Percentiles rank a stretch among this genome's conserved stretches.
Conservation (phyloP, 30 jellyfish, hydroid and myxozoan species). For the Aurelia sp. region DNA sequence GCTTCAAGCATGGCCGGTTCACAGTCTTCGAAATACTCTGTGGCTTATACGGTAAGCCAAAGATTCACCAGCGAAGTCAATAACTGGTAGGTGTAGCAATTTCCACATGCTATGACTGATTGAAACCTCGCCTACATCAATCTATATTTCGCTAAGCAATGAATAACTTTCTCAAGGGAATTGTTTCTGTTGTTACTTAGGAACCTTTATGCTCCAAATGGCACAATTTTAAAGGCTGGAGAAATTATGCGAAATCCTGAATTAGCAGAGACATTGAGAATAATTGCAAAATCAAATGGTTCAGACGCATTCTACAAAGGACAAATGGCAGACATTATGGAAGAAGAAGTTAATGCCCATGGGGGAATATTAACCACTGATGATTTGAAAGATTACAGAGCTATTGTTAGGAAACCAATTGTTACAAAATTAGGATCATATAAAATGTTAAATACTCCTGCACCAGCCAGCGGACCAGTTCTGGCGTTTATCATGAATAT, state of each 20-base stretch:
- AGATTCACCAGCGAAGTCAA: no score
- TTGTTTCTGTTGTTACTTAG: constrained; percentile 15
- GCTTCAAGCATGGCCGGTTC: no score
- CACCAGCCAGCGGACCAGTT: constrained; percentile 98
- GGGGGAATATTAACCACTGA: constrained; percentile 81
- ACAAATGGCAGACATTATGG: constrained; percentile 88
- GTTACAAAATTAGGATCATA: constrained; percentile 72
- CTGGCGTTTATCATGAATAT: constrained; percentile 85
- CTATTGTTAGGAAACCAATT: constrained; percentile 78
- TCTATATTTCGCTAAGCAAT: no score
- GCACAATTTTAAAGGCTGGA: constrained; percentile 67
- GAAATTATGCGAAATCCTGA: constrained; percentile 67
- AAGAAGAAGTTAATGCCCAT: constrained; percentile 80
- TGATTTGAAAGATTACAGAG: constrained; percentile 83
- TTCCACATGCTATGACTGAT: no score
- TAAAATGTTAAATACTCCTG: constrained; percentile 85
- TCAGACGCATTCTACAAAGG: constrained; percentile 94
- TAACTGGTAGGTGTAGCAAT: no score
- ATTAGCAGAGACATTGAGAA: constrained; percentile 78
- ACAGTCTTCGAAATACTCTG: no score
- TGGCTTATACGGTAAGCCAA: no score
- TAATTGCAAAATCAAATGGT: constrained; percentile 79
- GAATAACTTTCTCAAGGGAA: no score
- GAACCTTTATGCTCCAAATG: constrained; percentile 77
- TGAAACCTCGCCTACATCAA: no score